These are phyloP conservation scores for Palloptera scutellata DNA, from an alignment of 2,888 invertebrate genomes.

Conservation along the genomic window DNA sequence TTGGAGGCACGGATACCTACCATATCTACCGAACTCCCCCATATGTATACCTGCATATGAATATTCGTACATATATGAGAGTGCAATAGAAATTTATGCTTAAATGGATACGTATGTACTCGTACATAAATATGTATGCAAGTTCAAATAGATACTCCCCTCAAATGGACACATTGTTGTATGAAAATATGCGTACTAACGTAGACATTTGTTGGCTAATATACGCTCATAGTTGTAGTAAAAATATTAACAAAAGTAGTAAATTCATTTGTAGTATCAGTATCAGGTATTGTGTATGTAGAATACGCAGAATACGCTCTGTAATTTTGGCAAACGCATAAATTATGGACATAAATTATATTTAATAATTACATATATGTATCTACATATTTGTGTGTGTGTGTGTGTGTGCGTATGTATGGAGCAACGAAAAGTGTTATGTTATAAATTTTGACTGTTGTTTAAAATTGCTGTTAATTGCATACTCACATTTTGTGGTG, in stretches of 20 bases:
- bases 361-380: not conserved
- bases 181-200: not conserved
- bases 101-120: slow-evolving; percentile 44
- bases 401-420: not conserved
- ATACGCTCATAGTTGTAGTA: too few species aligned
- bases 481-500: too few species aligned
- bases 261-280: too few species aligned
- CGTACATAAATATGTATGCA: slow-evolving; percentile 2
- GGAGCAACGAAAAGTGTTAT: not conserved
- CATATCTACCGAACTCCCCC: slow-evolving; percentile 5
- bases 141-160: slow-evolving; percentile 7
- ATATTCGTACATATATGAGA: too few species aligned
- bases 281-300: not conserved
- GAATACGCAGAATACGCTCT: not conserved
- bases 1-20: not conserved
- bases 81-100: slow-evolving; percentile 47
- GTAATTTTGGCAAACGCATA: slow-evolving; percentile 25
- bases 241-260: too few species aligned
- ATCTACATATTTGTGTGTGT: not conserved
- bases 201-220: too few species aligned
- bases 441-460: too few species aligned
- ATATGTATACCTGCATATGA: slow-evolving; percentile 1
- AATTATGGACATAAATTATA: slow-evolving; percentile 38
- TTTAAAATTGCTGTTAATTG: too few species aligned
- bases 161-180: not conserved